phyloP scores from a whole-genome alignment of 2,797 vertebrate genomes.

The Eutrigla gurnardus region DNA sequence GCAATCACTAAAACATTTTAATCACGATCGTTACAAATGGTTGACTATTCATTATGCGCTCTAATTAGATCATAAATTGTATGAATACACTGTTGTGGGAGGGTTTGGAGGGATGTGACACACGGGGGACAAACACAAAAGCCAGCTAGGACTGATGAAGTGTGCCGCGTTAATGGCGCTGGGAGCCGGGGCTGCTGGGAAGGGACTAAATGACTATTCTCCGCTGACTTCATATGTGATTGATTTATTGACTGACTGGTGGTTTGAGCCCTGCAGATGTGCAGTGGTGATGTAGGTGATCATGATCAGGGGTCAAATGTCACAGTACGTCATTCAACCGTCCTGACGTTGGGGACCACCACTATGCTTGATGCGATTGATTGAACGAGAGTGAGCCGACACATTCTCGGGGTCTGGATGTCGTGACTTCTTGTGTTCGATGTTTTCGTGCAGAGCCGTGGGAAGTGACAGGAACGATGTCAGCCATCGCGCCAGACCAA shows the following conservation, averaged over 20 bases:
- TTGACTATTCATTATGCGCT: slow-evolving; percentile 80
- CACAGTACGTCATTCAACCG: slow-evolving; percentile 42
- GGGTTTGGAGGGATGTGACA: slow-evolving; percentile 69
- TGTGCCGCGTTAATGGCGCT: slow-evolving; percentile 44
- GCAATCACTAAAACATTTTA: slow-evolving; percentile 80
- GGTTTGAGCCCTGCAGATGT: slow-evolving; percentile 22
- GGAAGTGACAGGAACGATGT: slow-evolving; percentile 56
- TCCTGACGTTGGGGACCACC: slow-evolving; percentile 19
- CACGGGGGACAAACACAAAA: slow-evolving; percentile 66
- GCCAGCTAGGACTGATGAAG: slow-evolving; percentile 53
- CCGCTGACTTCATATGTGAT: slow-evolving; percentile 43
- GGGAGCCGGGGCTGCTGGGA: slow-evolving; percentile 40
- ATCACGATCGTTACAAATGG: slow-evolving; percentile 81
- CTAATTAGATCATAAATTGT: slow-evolving; percentile 83
- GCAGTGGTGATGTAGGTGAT: slow-evolving; percentile 35
- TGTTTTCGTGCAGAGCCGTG: slow-evolving; percentile 35
- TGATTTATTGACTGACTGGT: slow-evolving; percentile 59
- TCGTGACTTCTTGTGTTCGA: slow-evolving; percentile 45
- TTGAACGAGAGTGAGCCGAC: slow-evolving; percentile 36
- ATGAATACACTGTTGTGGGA: slow-evolving; percentile 71
- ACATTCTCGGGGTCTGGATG: slow-evolving; percentile 44
- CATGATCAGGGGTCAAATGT: slow-evolving; percentile 46
- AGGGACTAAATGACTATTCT: slow-evolving; percentile 43
- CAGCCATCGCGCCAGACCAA: slow-evolving; percentile 37
- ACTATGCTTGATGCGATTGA: slow-evolving; percentile 42